Evolutionary conservation across 2,888 invertebrate species (phyloP).

Genomic region (Pyrocoelia pectoralis): DNA sequence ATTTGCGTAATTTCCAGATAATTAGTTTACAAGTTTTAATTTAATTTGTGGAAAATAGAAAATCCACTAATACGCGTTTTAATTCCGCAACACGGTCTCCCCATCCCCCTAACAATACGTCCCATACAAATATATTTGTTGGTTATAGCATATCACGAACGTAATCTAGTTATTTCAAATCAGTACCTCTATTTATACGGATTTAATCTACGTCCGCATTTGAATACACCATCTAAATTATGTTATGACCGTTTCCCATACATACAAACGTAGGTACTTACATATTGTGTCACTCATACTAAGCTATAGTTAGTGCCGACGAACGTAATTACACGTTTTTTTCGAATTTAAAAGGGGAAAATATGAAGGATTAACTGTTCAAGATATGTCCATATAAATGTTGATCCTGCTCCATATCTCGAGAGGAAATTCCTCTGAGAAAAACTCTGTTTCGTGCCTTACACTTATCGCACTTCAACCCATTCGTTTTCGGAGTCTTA

Average conservation of each 20-base stretch:
- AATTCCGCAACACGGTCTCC: conserved; percentile 13
- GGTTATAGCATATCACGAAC: conserved; percentile 17
- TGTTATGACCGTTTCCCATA: conserved; percentile 17
- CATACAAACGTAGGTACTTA: conserved; percentile 16
- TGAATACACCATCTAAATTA: conserved; percentile 20
- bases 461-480: background rate
- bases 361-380: conserved; percentile 29
- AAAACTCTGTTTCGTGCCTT: conserved; percentile 7
- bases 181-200: conserved; percentile 33
- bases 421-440: conserved; percentile 21
- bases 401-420: conserved; percentile 24
- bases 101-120: background rate
- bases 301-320: background rate
- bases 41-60: conserved; percentile 18
- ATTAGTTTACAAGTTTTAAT: conserved; percentile 15
- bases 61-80: conserved; percentile 17
- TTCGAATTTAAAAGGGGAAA: conserved; percentile 3
- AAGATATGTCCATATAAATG: conserved; percentile 36
- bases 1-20: conserved; percentile 5
- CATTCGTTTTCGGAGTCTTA: background rate
- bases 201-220: conserved; percentile 25
- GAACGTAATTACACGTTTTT: background rate
- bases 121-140: conserved; percentile 6
- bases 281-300: conserved; percentile 9
- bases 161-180: conserved; percentile 31